Evolutionary conservation across 2,888 invertebrate genomes (phyloP).

Genomic region (Nomada lathburiana): DNA sequence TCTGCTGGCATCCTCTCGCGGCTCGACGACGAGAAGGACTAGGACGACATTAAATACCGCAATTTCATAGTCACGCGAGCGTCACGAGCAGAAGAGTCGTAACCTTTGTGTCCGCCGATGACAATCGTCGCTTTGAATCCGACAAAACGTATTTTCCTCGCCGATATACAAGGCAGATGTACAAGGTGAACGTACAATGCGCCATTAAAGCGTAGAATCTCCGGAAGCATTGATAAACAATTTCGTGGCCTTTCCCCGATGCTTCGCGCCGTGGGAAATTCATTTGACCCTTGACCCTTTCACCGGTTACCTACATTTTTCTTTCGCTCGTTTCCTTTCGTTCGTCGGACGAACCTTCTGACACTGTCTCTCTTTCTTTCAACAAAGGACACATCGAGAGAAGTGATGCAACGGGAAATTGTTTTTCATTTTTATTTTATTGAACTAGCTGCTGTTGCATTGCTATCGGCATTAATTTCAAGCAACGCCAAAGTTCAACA

Average conservation of each 20-base stretch:
- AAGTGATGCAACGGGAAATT: too few relatives aligned
- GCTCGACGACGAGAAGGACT: conserved; percentile 34
- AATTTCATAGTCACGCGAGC: conserved; percentile 58
- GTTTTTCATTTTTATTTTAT: too few relatives aligned
- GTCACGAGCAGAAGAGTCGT: conserved; percentile 40
- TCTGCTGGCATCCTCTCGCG: conserved; percentile 11
- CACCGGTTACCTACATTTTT: background rate
- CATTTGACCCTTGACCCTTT: conserved; percentile 1
- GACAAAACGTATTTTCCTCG: conserved; percentile 45
- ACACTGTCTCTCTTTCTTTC: too few relatives aligned
- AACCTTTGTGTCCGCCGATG: conserved; percentile 59
- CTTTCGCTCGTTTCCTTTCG: background rate
- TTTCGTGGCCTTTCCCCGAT: conserved; percentile 29
- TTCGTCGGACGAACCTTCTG: too few relatives aligned
- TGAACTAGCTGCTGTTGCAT: too few relatives aligned
- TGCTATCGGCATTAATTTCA: too few relatives aligned
- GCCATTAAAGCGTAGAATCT: conserved; percentile 48
- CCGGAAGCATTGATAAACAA: conserved; percentile 41
- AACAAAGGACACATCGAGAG: too few relatives aligned
- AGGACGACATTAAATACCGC: conserved; percentile 47
- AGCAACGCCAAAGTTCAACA: too few relatives aligned
- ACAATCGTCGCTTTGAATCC: conserved; percentile 59
- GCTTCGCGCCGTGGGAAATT: conserved; percentile 35
- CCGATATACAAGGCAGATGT: conserved; percentile 40
- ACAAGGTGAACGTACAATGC: conserved; percentile 40